phyloP scores from a whole-genome alignment of 2,797 vertebrate species.

The Danio tinwini region DNA sequence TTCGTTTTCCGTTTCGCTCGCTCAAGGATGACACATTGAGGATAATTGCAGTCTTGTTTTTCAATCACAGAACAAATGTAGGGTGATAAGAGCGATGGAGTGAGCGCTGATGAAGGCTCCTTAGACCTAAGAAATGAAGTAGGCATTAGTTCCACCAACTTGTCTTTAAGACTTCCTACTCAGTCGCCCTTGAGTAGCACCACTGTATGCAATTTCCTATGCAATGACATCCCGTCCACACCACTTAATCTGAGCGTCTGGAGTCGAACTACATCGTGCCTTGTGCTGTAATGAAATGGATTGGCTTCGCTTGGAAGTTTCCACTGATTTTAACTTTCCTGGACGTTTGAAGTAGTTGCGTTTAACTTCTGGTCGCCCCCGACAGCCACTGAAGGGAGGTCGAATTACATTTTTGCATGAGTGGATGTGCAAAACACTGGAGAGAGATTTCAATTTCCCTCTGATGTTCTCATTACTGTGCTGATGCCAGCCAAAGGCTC shows the following conservation, averaged over 20 bases:
- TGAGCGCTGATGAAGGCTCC: not conserved
- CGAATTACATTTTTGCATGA: slow-evolving; percentile 74
- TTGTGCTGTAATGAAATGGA: slow-evolving; percentile 70
- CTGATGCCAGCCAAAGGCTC: slow-evolving; percentile 73
- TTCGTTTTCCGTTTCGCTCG: slow-evolving; percentile 43
- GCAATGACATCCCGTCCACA: slow-evolving; percentile 63
- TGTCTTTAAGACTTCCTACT: slow-evolving; percentile 53
- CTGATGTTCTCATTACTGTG: slow-evolving; percentile 78
- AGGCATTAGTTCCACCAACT: slow-evolving; percentile 52
- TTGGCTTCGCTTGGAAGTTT: slow-evolving; percentile 73
- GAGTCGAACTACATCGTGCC: slow-evolving; percentile 65
- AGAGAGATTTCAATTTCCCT: slow-evolving; percentile 79
- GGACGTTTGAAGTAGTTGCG: slow-evolving; percentile 69
- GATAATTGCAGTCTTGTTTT: slow-evolving; percentile 59
- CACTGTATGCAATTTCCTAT: slow-evolving; percentile 58
- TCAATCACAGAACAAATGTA: slow-evolving; percentile 56
- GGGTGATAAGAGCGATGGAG: slow-evolving; percentile 32
- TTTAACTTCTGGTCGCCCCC: slow-evolving; percentile 65
- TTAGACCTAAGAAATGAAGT: slow-evolving; percentile 20
- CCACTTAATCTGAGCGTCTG: slow-evolving; percentile 70
- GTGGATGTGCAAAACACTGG: slow-evolving; percentile 68
- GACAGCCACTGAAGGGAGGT: slow-evolving; percentile 65
- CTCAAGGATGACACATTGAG: slow-evolving; percentile 57
- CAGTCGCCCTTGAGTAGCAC: slow-evolving; percentile 41
- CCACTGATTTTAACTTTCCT: slow-evolving; percentile 70